Evolutionary conservation across 2,113 vertebrate genomes (phyloP).

Genomic region (Gulo gulo): DNA sequence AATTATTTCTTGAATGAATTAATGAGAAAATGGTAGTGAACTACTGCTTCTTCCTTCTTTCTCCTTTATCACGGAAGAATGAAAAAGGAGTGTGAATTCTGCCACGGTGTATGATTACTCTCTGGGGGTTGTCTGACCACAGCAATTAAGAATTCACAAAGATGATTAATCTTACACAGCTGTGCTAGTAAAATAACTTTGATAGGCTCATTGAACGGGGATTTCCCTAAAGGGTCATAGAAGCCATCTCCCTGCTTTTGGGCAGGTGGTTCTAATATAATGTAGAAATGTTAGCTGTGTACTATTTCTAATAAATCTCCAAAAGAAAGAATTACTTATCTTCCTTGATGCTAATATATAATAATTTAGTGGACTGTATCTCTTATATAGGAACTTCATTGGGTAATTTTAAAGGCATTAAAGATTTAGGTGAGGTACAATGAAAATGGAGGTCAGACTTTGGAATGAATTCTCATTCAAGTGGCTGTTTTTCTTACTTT

Average conservation of each 20-base stretch:
- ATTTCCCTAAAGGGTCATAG: slow-evolving; percentile 74
- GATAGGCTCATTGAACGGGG: slow-evolving; percentile 72
- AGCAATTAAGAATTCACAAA: slow-evolving; percentile 76
- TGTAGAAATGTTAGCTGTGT: slow-evolving; percentile 66
- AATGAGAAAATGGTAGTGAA: slow-evolving; percentile 27
- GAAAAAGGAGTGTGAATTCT: slow-evolving; percentile 34
- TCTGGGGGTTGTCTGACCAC: slow-evolving; percentile 65
- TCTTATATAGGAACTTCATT: slow-evolving; percentile 66
- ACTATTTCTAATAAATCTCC: slow-evolving; percentile 75
- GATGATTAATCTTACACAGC: slow-evolving; percentile 75
- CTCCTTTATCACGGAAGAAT: slow-evolving; percentile 35
- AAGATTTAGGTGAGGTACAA: slow-evolving; percentile 60
- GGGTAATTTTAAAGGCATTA: slow-evolving; percentile 65
- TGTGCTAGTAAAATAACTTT: slow-evolving; percentile 75
- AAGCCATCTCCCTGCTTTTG: slow-evolving; percentile 59
- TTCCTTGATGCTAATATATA: slow-evolving; percentile 65
- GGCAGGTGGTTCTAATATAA: slow-evolving; percentile 73
- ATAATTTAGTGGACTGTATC: slow-evolving; percentile 70
- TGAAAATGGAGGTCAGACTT: slow-evolving; percentile 59
- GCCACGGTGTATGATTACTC: slow-evolving; percentile 43
- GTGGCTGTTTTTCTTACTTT: slow-evolving; percentile 14
- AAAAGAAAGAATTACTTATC: slow-evolving; percentile 60
- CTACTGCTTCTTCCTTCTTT: background rate
- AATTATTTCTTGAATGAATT: slow-evolving; percentile 44
- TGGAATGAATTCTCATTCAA: slow-evolving; percentile 36